Base-by-base conservation (phyloP, 2,113 vertebrate genomes). In the Psettodes erumei region DNA sequence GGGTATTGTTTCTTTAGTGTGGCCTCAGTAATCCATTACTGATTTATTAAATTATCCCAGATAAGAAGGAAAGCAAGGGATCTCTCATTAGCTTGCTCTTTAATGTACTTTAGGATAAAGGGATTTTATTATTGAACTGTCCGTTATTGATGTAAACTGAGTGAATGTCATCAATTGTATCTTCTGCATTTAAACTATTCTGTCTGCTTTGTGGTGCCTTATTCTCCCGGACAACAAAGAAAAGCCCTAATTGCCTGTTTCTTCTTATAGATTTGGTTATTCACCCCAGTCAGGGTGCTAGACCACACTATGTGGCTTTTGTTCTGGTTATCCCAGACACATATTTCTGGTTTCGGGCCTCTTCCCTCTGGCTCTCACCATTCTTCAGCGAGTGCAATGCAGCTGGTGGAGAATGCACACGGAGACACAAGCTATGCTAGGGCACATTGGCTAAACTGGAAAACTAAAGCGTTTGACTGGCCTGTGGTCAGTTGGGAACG, bases 221-320 rank as follows among this genome's bases (percentile, higher is more conserved):
- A 58, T 69, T 40, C 30, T 61, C 53, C 55, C 55, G 60, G 38
- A 63, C 79, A 72, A 51, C 70, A 75, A 74, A 80, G 40, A 60
- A 65, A 77, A 64, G 30, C 43, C 54, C 16, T 63, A 66, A 85
- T 75, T 81, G 75, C 65, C 40, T 13, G 38, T 87, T 89, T 81
- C 81, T 75, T 25, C 78, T 83, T 85, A 82, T 88, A 85, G 81
- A 86, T 74, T 83, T 77, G 50, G 73, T 71, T 71, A 53, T 77
- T 86, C 32, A 37, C 51, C 68, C 51, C 64, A 71, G 67, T 67
- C 71, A 68, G 69, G 69, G 65, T 89, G 85, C 67, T 25, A 80
- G 67, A 86, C 77, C 71, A 88, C 84, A 90, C 88, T 80, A 81
- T 88, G 89, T 72, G 72, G 71, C 82, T 88, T 87, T 89, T 92